Evolutionary conservation across 2,888 invertebrate species (phyloP), one percentile per base, ranked within the genome.

Genomic region (Leucoptera coffeella): DNA sequence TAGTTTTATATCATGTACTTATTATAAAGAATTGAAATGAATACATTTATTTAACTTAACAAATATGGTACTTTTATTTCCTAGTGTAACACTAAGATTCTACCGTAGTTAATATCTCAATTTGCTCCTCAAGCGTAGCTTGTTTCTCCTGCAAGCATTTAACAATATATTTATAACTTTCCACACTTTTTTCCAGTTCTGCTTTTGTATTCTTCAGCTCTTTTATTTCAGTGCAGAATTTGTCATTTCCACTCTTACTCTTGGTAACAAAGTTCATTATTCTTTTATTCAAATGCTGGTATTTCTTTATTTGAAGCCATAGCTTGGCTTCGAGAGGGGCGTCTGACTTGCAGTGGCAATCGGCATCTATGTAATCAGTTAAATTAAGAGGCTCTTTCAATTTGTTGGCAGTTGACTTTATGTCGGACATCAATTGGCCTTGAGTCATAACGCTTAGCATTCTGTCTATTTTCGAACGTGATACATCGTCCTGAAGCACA

Each of bases 61-160:
- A n/a, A n/a, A n/a, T n/a, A n/a, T n/a, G n/a, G n/a, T n/a, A n/a
- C n/a, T n/a, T n/a, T n/a, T n/a, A n/a, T n/a, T n/a, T n/a, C n/a
- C n/a, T n/a, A n/a, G n/a, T n/a, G n/a, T n/a, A n/a, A n/a, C n/a
- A n/a, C n/a, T n/a, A n/a, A 29, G 65, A 48, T 37, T 67, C 67
- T 15, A 67, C 55, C 32, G 61, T 47, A 32, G 64, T 57, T 28
- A 67, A 37, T 30, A 67, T 65, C 42, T 67, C 64, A 35, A 67
- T 55, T 40, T 67, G 65, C 38, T 67, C 67, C 31, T 67, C 67
- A 29, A 61, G 45, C 14, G 64, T 59, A 4, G 62, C 53, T 35
- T 62, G 57, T 39, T 65, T 67, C 32, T 67, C 67, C 38, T 67
- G 65, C 15, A 67, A 44, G 35, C 60, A 57, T 39, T 65, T 67